These are phyloP conservation scores for Muntiacus muntjak DNA, from an alignment of 2,113 vertebrate species.

Conservation along the genomic window DNA sequence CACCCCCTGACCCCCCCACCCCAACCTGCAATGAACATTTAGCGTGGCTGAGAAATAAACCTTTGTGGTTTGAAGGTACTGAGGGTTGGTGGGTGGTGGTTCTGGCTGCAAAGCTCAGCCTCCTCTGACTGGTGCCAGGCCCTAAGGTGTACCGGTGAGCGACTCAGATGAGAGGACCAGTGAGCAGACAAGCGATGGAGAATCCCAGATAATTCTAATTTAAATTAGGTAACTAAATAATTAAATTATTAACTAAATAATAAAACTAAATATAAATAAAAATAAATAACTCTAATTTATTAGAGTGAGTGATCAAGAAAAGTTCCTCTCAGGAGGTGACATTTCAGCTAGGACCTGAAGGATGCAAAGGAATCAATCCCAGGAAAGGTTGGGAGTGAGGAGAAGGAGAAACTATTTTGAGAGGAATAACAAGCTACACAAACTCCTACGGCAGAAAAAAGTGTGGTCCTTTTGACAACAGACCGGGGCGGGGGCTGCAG, in stretches of 20 bases:
- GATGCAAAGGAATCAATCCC: background rate
- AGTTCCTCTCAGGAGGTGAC: background rate
- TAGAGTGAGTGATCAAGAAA: background rate
- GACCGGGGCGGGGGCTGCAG: fast-evolving
- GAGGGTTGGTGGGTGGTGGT: background rate
- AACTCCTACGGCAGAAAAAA: background rate
- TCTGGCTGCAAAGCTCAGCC: background rate
- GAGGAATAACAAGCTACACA: background rate
- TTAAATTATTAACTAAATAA: background rate
- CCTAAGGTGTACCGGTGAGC: background rate
- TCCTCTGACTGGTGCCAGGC: background rate
- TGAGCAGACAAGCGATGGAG: background rate
- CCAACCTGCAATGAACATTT: background rate
- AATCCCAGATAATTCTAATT: background rate
- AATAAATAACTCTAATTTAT: background rate
- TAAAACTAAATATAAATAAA: background rate
- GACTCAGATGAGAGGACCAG: background rate
- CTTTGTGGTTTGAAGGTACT: background rate
- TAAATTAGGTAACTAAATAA: background rate
- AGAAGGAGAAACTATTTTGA: background rate
- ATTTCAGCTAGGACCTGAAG: background rate
- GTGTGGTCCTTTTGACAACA: background rate
- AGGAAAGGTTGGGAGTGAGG: background rate
- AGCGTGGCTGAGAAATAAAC: background rate
- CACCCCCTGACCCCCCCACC: background rate